Evolutionary conservation across 1,140 invertebrate species (phyloP).

Genomic region (Drosophila sp.): DNA sequence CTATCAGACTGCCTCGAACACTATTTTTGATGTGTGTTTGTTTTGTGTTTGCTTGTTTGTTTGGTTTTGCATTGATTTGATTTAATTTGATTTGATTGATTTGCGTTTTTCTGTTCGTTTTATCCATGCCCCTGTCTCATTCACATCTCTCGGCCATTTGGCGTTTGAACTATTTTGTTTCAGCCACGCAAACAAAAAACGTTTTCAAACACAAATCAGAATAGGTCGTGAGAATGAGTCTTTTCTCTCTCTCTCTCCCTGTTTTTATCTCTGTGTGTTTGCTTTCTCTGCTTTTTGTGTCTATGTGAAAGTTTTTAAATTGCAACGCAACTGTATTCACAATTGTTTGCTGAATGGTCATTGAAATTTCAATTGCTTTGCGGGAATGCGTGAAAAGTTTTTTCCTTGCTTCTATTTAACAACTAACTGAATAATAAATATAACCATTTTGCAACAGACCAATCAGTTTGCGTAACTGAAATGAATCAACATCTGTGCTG

Average conservation of each 20-base stretch:
- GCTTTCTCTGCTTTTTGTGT: constrained; percentile 38
- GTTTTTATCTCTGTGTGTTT: neutral
- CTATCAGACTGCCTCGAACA: constrained; percentile 37
- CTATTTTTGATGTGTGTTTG: constrained; percentile 13
- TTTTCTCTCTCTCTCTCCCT: neutral
- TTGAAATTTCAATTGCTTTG: constrained; percentile 69
- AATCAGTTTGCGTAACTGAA: neutral
- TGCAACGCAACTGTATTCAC: constrained; percentile 40
- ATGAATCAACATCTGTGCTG: constrained; percentile 10
- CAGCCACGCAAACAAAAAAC: constrained; percentile 29
- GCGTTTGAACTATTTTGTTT: constrained; percentile 62
- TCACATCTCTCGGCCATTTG: constrained; percentile 42
- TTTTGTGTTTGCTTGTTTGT: constrained; percentile 24
- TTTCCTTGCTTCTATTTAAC: constrained; percentile 37
- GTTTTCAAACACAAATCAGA: constrained; percentile 56
- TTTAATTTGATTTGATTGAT: constrained; percentile 70
- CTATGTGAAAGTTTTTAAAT: constrained; percentile 44
- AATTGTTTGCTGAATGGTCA: constrained; percentile 60
- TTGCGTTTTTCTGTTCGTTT: constrained; percentile 39
- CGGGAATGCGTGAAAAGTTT: constrained; percentile 58
- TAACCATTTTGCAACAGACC: constrained; percentile 11
- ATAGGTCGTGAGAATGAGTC: constrained; percentile 14
- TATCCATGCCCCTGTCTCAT: neutral
- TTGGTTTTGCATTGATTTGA: constrained; percentile 39
- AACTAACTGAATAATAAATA: constrained; percentile 40